Percentiles rank a stretch among this genome's conserved stretches.
phyloP scores from a whole-genome alignment of 2,797 vertebrate species.

The Cuculus canorus region DNA sequence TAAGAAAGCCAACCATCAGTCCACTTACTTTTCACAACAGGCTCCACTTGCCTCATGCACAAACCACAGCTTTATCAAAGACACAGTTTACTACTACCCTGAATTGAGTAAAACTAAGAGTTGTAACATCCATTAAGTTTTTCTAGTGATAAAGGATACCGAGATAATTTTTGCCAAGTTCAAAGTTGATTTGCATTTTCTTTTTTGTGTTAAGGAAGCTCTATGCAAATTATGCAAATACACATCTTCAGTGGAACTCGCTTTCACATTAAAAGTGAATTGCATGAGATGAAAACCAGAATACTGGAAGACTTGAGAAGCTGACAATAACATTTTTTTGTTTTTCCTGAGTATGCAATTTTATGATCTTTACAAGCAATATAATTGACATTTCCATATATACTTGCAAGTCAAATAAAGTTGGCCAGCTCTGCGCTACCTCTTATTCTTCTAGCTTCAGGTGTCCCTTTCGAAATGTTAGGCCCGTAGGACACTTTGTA shows the following conservation, averaged over 20 bases:
- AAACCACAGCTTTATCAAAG: slow-evolving; percentile 78
- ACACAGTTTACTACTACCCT: slow-evolving; percentile 69
- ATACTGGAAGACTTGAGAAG: slow-evolving; percentile 28
- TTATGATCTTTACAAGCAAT: slow-evolving; percentile 34
- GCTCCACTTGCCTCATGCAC: slow-evolving; percentile 76
- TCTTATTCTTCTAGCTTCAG: not conserved
- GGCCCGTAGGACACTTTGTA: not conserved
- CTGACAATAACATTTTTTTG: slow-evolving; percentile 3
- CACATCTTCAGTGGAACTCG: slow-evolving; percentile 43
- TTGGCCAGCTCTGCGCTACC: not conserved
- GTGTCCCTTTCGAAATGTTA: not conserved
- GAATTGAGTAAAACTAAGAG: slow-evolving; percentile 59
- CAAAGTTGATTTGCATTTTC: slow-evolving; percentile 71
- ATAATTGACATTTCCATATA: slow-evolving; percentile 60
- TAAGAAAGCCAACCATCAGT: slow-evolving; percentile 70
- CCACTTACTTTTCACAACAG: slow-evolving; percentile 79
- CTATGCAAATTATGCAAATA: slow-evolving; percentile 78
- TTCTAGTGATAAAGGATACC: slow-evolving; percentile 12
- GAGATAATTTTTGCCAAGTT: slow-evolving; percentile 49
- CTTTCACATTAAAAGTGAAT: slow-evolving; percentile 69
- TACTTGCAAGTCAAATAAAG: slow-evolving; percentile 73
- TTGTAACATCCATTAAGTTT: slow-evolving; percentile 24
- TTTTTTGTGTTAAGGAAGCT: slow-evolving; percentile 56
- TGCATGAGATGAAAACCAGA: slow-evolving; percentile 37
- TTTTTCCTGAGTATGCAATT: slow-evolving; percentile 36